These are phyloP conservation scores for Blastobasis adustella DNA, from an alignment of 2,888 invertebrate genomes.

Conservation along the genomic window DNA sequence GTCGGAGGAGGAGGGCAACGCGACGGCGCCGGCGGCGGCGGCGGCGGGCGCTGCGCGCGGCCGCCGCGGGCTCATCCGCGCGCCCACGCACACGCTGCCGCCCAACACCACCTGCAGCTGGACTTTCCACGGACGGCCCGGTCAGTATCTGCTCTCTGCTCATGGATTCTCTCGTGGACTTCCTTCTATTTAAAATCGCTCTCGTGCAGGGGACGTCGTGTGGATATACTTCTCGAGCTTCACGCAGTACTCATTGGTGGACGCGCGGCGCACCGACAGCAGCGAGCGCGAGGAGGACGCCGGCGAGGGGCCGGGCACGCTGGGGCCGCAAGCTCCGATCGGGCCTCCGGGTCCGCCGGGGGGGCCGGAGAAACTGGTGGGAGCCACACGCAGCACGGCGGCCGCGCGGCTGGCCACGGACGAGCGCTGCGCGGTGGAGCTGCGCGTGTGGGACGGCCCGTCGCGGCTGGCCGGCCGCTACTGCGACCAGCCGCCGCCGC, in stretches of 20 bases:
- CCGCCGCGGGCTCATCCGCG: constrained; percentile 82
- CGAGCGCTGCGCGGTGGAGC: constrained; percentile 77
- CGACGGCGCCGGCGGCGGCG: constrained; percentile 35
- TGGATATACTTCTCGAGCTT: constrained; percentile 93
- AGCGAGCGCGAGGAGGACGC: constrained; percentile 63
- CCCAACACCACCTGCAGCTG: constrained; percentile 92
- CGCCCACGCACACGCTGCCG: constrained; percentile 88
- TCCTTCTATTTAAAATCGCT: too few relatives aligned
- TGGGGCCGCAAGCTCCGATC: constrained; percentile 13
- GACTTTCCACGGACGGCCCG: constrained; percentile 85
- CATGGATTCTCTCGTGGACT: neutral
- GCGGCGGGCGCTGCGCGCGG: constrained; percentile 77
- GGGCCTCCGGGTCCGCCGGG: constrained; percentile 7
- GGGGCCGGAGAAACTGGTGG: constrained; percentile 9
- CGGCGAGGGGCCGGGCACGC: constrained; percentile 13
- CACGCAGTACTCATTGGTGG: constrained; percentile 83
- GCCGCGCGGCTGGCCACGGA: constrained; percentile 9
- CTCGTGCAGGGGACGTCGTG: constrained; percentile 78
- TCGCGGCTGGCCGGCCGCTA: constrained; percentile 78
- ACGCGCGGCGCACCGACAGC: constrained; percentile 64
- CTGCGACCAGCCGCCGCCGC: constrained; percentile 83
- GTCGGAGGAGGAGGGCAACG: constrained; percentile 70
- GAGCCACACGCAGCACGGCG: constrained; percentile 61
- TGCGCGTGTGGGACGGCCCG: constrained; percentile 83
- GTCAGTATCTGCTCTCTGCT: constrained; percentile 21